Base-by-base conservation (phyloP, 2,888 invertebrate genomes). In the Tenodera sinensis region DNA sequence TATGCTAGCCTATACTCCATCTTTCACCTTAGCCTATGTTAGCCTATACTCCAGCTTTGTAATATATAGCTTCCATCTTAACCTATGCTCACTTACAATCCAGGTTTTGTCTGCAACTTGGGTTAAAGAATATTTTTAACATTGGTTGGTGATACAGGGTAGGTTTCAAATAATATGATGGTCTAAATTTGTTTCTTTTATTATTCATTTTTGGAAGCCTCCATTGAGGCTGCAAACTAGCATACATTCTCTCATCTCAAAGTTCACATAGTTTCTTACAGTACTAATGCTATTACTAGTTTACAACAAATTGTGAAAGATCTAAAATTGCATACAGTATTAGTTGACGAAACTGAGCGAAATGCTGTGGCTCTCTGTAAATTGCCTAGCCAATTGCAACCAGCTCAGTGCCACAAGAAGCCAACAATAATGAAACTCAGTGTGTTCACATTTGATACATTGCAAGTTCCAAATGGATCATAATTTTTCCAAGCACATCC, bases 291-390 rank as follows among this genome's bases (percentile, higher is more conserved):
- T 87, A 87, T 28, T 87, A 34, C 87, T 87, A 87, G 28, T 82
- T 87, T 87, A 87, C 87, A 27, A 87, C 87, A 87, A 87, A 87
- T 34, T 87, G 87, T 87, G 87, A 87, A 87, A 87, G 87, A 87
- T 87, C 83, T 87, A 87, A 87, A 87, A 87, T 83, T 87, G 87
- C 54, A 87, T 87, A 87, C 83, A 87, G 83, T 42, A 87, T 83
- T 83, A 83, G 81, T 83, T 83, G 34, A 87, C 30, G 42, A 87
- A 87, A 87, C 54, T 87, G 87, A 87, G 83, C 83, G 42, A 30
- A 87, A 87, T 82, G 81, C 83, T 71, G 83, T 87, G 87, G 30
- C 83, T 82, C 42, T 82, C 34, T 87, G 30, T 42, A 30, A 82
- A 71, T 81, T 71, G 34, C 30, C 25, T 87, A 87, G 87, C 82